phyloP scores from a whole-genome alignment of 1,140 invertebrate genomes.

The Trissolcus basalis region DNA sequence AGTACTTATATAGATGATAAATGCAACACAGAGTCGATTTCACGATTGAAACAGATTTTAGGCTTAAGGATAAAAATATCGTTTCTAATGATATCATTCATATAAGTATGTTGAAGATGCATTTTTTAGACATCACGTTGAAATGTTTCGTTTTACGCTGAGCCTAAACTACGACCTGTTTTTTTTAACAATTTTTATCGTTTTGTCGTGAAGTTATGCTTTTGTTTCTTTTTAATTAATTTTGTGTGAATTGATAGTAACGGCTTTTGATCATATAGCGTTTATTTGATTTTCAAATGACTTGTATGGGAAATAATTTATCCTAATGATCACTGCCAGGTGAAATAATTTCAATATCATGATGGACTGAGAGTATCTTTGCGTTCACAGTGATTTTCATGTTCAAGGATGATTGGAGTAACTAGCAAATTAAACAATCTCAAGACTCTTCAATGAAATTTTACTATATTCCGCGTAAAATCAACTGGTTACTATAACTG shows the following conservation, averaged over 20 bases:
- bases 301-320: slow-evolving; percentile 12
- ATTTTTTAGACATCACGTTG: too few relatives aligned
- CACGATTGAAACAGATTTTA: too few relatives aligned
- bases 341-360: slow-evolving; percentile 41
- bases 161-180: too few relatives aligned
- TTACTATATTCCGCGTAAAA: background rate
- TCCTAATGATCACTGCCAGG: slow-evolving; percentile 41
- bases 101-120: too few relatives aligned
- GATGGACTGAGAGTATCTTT: slow-evolving; percentile 32
- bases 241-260: too few relatives aligned
- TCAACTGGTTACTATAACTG: slow-evolving; percentile 12
- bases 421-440: too few relatives aligned
- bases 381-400: slow-evolving; percentile 9
- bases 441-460: too few relatives aligned
- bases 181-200: too few relatives aligned
- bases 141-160: too few relatives aligned
- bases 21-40: background rate
- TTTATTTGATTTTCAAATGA: background rate
- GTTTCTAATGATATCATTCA: too few relatives aligned
- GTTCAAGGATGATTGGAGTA: background rate
- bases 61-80: too few relatives aligned
- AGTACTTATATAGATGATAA: background rate
- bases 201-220: too few relatives aligned
- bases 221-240: background rate
- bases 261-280: background rate